Evolutionary conservation across 2,888 invertebrate species (phyloP).

Genomic region (Venusia cambrica): DNA sequence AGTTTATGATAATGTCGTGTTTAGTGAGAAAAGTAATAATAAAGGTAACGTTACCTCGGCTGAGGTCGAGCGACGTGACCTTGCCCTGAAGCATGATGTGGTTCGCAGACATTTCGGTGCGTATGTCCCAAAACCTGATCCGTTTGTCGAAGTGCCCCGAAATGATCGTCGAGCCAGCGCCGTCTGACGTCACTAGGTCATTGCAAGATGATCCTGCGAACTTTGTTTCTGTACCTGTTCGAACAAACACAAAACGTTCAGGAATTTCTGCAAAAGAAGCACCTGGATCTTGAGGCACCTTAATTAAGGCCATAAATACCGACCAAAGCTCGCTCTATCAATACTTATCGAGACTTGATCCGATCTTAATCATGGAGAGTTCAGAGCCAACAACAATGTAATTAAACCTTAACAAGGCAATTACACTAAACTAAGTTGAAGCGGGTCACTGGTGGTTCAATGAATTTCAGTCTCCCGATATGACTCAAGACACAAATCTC

Average conservation of each 20-base stretch:
- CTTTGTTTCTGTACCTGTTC: constrained; percentile 91
- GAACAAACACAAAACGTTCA: too few species aligned
- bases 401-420: constrained; percentile 32
- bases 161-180: constrained; percentile 93
- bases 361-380: constrained; percentile 9
- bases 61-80: constrained; percentile 96
- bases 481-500: constrained; percentile 33
- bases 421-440: constrained; percentile 30
- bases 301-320: constrained; percentile 3
- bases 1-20: constrained; percentile 14
- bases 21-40: constrained; percentile 17
- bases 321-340: constrained; percentile 1
- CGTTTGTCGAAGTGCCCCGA: constrained; percentile 99
- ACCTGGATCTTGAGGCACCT: not conserved
- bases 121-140: constrained; percentile 98
- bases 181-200: constrained; percentile 95
- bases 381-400: constrained; percentile 13
- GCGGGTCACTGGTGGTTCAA: constrained; percentile 30
- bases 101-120: constrained; percentile 91
- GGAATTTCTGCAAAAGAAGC: not conserved
- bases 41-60: constrained; percentile 84
- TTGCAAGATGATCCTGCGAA: constrained; percentile 98
- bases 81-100: constrained; percentile 95
- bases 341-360: constrained; percentile 15
- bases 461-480: constrained; percentile 35